Evolutionary conservation across 2,888 invertebrate species (phyloP).

Genomic region (Beris chalybata): DNA sequence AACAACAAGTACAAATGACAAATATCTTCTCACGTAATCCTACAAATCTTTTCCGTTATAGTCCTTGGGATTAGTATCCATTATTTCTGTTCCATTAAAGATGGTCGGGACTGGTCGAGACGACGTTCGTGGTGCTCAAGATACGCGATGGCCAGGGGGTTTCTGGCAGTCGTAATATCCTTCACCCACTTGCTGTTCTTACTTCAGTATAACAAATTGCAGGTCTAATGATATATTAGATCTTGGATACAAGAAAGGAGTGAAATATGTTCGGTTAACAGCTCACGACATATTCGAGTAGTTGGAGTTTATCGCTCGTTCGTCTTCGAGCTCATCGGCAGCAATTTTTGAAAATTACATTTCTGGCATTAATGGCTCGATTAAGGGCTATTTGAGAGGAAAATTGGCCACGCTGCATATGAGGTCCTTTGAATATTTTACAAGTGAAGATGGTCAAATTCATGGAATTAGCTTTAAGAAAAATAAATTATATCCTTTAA

Average conservation of each 20-base stretch:
- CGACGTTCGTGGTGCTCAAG: too few species aligned
- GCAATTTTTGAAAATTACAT: too few species aligned
- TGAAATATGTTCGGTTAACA: conserved; percentile 20
- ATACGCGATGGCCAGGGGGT: too few species aligned
- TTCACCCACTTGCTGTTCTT: too few species aligned
- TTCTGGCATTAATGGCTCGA: too few species aligned
- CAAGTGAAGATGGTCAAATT: too few species aligned
- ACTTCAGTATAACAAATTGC: conserved; percentile 32
- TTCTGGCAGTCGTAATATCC: too few species aligned
- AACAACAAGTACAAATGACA: conserved; percentile 34
- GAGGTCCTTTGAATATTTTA: too few species aligned
- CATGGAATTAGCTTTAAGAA: too few species aligned
- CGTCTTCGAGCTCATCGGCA: conserved; percentile 2
- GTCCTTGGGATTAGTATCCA: conserved; percentile 37
- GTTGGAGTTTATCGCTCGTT: conserved; percentile 12
- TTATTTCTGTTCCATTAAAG: conserved; percentile 32
- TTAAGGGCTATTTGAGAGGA: too few species aligned
- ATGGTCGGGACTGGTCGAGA: conserved; percentile 2
- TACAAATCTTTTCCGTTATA: conserved; percentile 38
- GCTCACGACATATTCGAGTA: background rate
- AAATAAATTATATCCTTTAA: too few species aligned
- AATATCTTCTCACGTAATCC: conserved; percentile 38
- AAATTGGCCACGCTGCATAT: too few species aligned
- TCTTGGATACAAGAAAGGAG: conserved; percentile 19
- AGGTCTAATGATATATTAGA: conserved; percentile 33